phyloP scores from a whole-genome alignment of 2,113 vertebrate species.

The Pithys albifrons region DNA sequence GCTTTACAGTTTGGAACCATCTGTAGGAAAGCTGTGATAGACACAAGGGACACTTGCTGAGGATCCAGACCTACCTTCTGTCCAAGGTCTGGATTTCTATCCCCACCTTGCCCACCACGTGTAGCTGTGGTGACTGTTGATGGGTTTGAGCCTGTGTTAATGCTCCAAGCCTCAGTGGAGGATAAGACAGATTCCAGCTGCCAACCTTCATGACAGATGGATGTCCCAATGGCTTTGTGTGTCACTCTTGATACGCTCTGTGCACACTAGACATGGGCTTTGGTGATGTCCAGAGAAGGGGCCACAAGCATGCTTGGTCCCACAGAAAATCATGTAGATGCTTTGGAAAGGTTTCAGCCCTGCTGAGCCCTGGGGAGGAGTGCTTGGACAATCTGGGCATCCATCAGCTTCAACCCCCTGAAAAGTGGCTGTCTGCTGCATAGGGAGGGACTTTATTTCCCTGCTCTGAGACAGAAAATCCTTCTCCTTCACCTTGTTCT shows the following conservation, averaged over 20 bases:
- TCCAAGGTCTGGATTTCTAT: neutral
- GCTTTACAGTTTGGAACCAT: neutral
- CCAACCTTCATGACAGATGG: neutral
- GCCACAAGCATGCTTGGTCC: neutral
- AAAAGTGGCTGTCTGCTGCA: neutral
- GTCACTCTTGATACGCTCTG: accelerated
- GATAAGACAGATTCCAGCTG: neutral
- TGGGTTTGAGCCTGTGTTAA: neutral
- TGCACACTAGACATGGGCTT: neutral
- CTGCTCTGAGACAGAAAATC: neutral
- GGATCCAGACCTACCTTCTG: neutral
- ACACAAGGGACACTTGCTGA: neutral
- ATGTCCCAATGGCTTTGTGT: neutral
- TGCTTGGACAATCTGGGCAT: neutral
- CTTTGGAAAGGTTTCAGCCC: neutral
- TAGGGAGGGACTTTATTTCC: neutral
- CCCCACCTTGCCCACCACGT: no score
- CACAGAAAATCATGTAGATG: neutral
- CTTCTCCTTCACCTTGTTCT: neutral
- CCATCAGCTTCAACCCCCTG: neutral
- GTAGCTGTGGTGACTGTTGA: neutral
- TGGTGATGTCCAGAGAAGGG: neutral
- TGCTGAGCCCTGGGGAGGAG: neutral
- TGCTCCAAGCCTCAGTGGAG: neutral
- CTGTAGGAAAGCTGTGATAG: neutral